phyloP scores from a whole-genome alignment of 2,797 vertebrate species.

The Hoplostethus mediterraneus region DNA sequence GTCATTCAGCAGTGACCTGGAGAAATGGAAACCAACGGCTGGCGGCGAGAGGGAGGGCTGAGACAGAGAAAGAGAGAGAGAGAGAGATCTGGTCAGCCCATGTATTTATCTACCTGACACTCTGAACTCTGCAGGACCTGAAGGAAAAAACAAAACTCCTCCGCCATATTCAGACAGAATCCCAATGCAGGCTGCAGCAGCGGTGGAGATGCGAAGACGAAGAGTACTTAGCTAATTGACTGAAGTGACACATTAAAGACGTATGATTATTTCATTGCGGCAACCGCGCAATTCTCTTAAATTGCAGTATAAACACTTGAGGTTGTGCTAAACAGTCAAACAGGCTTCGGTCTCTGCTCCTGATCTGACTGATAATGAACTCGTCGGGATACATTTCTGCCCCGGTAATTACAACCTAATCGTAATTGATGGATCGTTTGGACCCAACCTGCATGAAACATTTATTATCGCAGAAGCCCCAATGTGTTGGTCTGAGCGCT shows the following conservation, averaged over 20 bases:
- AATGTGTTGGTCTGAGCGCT: slow-evolving; percentile 69
- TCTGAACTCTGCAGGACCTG: slow-evolving; percentile 49
- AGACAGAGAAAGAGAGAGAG: slow-evolving; percentile 36
- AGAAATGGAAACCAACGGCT: slow-evolving; percentile 70
- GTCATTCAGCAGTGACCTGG: slow-evolving; percentile 74
- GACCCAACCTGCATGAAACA: slow-evolving; percentile 77
- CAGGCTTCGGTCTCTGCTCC: slow-evolving; percentile 34
- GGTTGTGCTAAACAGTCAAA: slow-evolving; percentile 58
- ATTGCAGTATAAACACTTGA: slow-evolving; percentile 57
- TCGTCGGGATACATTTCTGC: slow-evolving; percentile 74
- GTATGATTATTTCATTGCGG: slow-evolving; percentile 46
- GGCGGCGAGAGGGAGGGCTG: slow-evolving; percentile 13
- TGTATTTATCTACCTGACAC: slow-evolving; percentile 73
- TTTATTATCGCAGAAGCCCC: slow-evolving; percentile 76
- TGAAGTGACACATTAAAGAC: slow-evolving; percentile 60
- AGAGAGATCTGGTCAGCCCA: slow-evolving; percentile 54
- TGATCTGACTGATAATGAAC: slow-evolving; percentile 76
- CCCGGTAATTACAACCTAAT: slow-evolving; percentile 78
- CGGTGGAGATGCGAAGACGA: slow-evolving; percentile 19
- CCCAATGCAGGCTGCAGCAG: slow-evolving; percentile 8
- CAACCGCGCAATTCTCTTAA: slow-evolving; percentile 48
- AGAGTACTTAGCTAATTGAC: slow-evolving; percentile 59
- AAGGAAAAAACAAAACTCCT: slow-evolving; percentile 23
- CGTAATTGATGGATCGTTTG: slow-evolving; percentile 80
- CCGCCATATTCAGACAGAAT: slow-evolving; percentile 10